Conservation (phyloP, 2,888 invertebrate genomes). For the Drosophila infuscata region DNA sequence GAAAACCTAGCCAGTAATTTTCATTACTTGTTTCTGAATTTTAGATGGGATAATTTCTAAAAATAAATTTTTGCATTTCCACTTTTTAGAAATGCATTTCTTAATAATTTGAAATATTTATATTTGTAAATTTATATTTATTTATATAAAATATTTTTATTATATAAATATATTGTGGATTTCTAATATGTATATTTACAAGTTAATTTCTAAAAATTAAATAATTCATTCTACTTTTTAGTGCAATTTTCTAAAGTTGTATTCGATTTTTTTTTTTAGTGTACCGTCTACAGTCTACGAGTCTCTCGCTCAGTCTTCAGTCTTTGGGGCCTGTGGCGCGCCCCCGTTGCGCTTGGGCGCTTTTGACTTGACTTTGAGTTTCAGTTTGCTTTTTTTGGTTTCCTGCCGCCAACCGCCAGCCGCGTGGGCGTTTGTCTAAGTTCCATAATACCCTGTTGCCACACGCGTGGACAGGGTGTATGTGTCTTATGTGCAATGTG, state of each 20-base stretch:
- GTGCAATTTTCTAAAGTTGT: too few relatives aligned
- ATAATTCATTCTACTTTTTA: not conserved
- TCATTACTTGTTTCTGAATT: not conserved
- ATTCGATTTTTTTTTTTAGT: not conserved
- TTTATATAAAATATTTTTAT: too few relatives aligned
- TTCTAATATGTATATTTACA: not conserved
- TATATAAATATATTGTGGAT: not conserved
- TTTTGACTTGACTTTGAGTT: slow-evolving; percentile 74
- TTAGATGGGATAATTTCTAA: not conserved
- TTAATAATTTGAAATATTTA: too few relatives aligned
- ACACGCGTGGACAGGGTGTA: not conserved
- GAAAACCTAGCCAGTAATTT: not conserved
- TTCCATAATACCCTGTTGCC: not conserved
- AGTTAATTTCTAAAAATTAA: not conserved
- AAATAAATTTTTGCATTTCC: too few relatives aligned
- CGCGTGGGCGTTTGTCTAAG: slow-evolving; percentile 56
- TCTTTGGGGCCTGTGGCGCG: slow-evolving; percentile 46
- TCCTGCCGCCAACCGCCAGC: slow-evolving; percentile 44
- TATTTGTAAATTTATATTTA: too few relatives aligned
- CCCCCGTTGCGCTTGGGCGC: slow-evolving; percentile 77
- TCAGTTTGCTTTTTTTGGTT: slow-evolving; percentile 51
- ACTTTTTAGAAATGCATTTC: not conserved
- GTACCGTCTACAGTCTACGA: not conserved
- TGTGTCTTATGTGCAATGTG: too few relatives aligned
- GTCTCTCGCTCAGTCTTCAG: slow-evolving; percentile 1